Evolutionary conservation across 1,140 invertebrate species (phyloP), one percentile per base, ranked within the genome.

Genomic region (Branchinecta lindahli): DNA sequence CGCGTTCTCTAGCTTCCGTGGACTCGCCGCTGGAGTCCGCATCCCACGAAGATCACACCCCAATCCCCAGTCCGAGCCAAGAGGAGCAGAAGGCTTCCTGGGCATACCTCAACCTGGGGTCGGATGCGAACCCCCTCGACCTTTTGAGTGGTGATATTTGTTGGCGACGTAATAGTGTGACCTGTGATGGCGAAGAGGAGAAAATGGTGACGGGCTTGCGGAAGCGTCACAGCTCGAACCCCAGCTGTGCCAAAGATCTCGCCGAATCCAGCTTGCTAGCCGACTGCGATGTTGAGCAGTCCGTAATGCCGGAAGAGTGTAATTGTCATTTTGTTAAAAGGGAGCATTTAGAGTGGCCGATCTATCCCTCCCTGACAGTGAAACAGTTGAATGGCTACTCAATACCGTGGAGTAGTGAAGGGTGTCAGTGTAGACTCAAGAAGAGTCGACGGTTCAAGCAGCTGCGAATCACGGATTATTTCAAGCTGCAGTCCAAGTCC

Each of bases 381-480:
- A 15, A 61, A 15, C 18, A 12, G 52, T 61, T 12, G 52, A 61
- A 61, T 20, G 52, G 33, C 33, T 33, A 33, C 33, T 33, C 33
- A 33, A 33, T 33, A 33, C 33, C 33, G 33, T 33, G 33, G 33
- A 33, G 33, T 33, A 33, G 33, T 33, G 33, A 61, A 15, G 12
- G 52, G 18, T 61, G 52, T 61, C 12, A 61, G 18, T 61, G 52
- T 20, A 12, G 52, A 61, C 12, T 15, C 18, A 15, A 15, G 18
- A 70, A 46, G 69, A 66, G 45, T 46, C 20, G 52, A 45, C 9
- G 9, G 5, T 46, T 18, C 15, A 67, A 46, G n/a, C 65, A 70
- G 70, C 45, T 47, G 66, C 71, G 68, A 10, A 70, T 73, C 44
- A 73, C 72, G 44, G 73, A 72, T 46, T 72, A 72, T 66, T 70